phyloP scores from a whole-genome alignment of 1,140 invertebrate species.

The Halesus radiatus region DNA sequence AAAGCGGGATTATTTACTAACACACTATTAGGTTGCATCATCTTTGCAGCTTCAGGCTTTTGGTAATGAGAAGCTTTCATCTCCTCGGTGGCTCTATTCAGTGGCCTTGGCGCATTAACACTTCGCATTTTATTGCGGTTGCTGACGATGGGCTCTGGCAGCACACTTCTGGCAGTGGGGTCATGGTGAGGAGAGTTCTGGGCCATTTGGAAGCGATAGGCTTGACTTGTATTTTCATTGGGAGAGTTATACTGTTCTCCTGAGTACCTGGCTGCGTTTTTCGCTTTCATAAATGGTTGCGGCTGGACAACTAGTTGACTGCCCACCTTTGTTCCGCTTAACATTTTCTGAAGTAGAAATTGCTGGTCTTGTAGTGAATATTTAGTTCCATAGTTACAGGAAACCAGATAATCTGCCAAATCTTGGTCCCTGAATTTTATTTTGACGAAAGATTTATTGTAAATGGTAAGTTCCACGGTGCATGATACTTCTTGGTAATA shows the following conservation, averaged over 20 bases:
- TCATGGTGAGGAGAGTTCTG: conserved; percentile 26
- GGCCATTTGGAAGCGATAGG: conserved; percentile 5
- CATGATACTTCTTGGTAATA: conserved; percentile 69
- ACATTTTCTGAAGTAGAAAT: conserved; percentile 29
- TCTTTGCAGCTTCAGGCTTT: too few relatives aligned
- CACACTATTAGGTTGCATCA: too few relatives aligned
- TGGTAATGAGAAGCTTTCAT: conserved; percentile 2
- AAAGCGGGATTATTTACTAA: conserved; percentile 55
- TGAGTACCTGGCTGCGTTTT: neutral
- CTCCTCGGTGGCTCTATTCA: conserved; percentile 33
- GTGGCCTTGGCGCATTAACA: conserved; percentile 35
- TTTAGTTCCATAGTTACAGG: conserved; percentile 38
- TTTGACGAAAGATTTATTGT: conserved; percentile 30
- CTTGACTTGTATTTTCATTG: conserved; percentile 4
- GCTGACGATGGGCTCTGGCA: neutral
- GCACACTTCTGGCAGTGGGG: neutral
- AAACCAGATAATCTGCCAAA: conserved; percentile 62
- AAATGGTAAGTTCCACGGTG: conserved; percentile 58
- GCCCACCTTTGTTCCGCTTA: conserved; percentile 7
- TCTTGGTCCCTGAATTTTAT: conserved; percentile 65
- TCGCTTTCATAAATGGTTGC: neutral
- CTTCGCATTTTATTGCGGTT: conserved; percentile 21
- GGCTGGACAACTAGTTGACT: neutral
- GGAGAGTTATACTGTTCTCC: neutral
- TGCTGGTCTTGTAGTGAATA: conserved; percentile 50